Evolutionary conservation across 2,797 vertebrate species (phyloP), one percentile per base, ranked within the genome.

Genomic region (Acrossocheilus fasciatus): DNA sequence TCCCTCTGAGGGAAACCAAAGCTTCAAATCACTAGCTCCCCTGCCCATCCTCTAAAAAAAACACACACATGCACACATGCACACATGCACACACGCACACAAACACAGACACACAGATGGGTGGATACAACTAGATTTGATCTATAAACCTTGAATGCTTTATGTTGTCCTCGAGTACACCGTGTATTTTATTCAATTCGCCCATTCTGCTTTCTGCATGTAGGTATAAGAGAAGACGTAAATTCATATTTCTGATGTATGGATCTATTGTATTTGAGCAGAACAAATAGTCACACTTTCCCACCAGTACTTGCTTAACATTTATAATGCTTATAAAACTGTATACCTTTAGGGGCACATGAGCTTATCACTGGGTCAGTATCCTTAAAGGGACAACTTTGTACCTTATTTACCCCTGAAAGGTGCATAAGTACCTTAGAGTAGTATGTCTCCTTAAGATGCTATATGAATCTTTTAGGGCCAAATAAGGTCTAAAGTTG

Each of bases 1-100:
- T 86, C 50, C 64, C 78, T 84, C 75, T 43, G 72, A 82, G 78
- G 81, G 43, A 62, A 73, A 81, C 50, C 45, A 73, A 78, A 84
- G 77, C 77, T 86, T 82, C 82, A 83, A 83, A 86, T 83, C 80
- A 86, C 62, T 76, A 88, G 30, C 64, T 20, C 26, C 26, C 30
- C 20, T 52, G 23, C 50, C 23, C 54, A 20, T 41, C 43, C 20
- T 82, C 18, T 78, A 72, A 26, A 43, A 50, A 1, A 36, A 54
- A 36, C 11, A 75, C 66, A 64, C 34, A 76, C 57, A 76, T 8
- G 2, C 23, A 76, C 45, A 76, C 57, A 76, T 8, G 2, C 23
- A 76, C 45, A 52, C 43, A 80, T 43, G 20, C 1, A 75, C 43
- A 80, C 62, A 80, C 45, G 14, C 45, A 47, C 45, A 50, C 4